Conservation (phyloP, 92 coral and sea anemone species). For the Epizoanthus rinbou region DNA sequence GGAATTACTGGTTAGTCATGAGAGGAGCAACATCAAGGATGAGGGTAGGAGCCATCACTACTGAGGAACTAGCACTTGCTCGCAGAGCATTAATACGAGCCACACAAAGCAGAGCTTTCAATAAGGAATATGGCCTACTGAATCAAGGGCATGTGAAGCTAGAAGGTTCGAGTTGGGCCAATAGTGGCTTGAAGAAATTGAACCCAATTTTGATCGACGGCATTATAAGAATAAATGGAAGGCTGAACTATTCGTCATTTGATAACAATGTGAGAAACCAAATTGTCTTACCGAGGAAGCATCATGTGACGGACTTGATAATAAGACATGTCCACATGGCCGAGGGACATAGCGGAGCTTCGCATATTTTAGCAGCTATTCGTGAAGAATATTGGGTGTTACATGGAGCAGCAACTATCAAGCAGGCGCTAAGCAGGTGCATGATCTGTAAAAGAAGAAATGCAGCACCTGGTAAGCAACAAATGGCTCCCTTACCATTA, state of each 20-base stretch:
- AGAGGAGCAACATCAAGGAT: constrained; percentile 2
- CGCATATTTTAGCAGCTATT: constrained; percentile 9
- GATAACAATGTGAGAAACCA: constrained; percentile 3
- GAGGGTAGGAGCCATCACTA: constrained; percentile 6
- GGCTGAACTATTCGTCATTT: not conserved
- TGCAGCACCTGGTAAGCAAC: not conserved
- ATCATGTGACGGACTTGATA: constrained; percentile 34
- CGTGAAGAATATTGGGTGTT: constrained; percentile 18
- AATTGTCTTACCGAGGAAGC: constrained; percentile 18
- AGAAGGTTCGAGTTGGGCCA: constrained; percentile 1
- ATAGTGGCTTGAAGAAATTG: constrained; percentile 14
- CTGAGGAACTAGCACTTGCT: not conserved
- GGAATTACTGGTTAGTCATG: not conserved
- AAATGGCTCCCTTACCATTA: constrained; percentile 18
- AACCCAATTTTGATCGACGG: constrained; percentile 15
- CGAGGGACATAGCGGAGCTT: constrained; percentile 1
- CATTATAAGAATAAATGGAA: not conserved
- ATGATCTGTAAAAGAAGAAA: not conserved
- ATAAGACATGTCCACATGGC: not conserved
- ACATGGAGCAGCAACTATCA: not conserved
- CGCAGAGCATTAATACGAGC: constrained; percentile 2
- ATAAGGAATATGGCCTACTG: not conserved
- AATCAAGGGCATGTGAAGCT: not conserved
- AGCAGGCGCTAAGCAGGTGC: not conserved
- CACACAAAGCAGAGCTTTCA: constrained; percentile 5